Percentiles rank a stretch among this genome's conserved stretches.
phyloP scores from a whole-genome alignment of 2,797 vertebrate genomes.

The Cuculus canorus region DNA sequence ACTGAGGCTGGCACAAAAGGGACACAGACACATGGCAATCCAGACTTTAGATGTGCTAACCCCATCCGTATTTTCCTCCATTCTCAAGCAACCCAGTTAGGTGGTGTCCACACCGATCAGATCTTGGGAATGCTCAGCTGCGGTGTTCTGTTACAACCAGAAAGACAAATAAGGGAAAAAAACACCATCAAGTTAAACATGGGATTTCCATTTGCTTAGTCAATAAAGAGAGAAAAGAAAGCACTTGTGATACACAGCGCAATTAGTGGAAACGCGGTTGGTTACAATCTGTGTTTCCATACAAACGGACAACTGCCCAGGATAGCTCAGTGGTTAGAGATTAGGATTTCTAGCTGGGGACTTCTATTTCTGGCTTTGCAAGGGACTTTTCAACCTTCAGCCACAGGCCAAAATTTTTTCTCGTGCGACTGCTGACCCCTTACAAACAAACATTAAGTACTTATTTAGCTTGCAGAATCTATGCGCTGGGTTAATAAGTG shows the following conservation, averaged over 20 bases:
- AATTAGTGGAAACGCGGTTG: neutral
- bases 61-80: neutral
- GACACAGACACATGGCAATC: neutral
- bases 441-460: neutral
- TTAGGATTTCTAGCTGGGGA: neutral
- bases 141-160: neutral
- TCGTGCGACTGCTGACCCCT: neutral
- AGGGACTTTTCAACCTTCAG: neutral
- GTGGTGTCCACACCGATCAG: neutral
- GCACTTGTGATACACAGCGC: neutral
- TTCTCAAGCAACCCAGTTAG: neutral
- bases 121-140: neutral
- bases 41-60: neutral
- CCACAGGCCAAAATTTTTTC: neutral
- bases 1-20: neutral
- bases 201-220: neutral
- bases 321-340: neutral
- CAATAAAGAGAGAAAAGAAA: neutral
- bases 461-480: neutral
- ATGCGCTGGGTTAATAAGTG: constrained; percentile 11
- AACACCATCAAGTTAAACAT: neutral
- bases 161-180: neutral
- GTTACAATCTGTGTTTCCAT: neutral
- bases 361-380: neutral
- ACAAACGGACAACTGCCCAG: neutral